Base-by-base conservation (phyloP, 2,888 invertebrate species). In the Pasiphila rectangulata region DNA sequence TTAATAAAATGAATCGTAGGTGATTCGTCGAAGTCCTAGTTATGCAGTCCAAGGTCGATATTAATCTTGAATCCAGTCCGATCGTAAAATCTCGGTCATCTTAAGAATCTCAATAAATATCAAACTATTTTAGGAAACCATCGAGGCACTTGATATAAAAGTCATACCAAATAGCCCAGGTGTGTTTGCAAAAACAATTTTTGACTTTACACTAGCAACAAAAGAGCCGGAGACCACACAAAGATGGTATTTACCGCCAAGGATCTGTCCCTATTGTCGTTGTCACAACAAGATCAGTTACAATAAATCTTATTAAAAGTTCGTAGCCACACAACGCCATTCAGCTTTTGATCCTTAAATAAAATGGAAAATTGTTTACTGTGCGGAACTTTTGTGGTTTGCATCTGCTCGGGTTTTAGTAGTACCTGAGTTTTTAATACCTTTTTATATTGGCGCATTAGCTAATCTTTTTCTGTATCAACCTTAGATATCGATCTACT, bases 231-330 rank as follows among this genome's bases (percentile, higher is more conserved):
- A 70, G 85, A 86, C 87, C 87, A 85, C 87, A 88, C 87, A 87
- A 77, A 75, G 69, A 64, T 67, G 62, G 65, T 75, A 69, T 78
- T 83, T 77, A 74, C 83, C 79, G 75, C 73, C 70, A 76, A 77
- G 75, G 75, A 77, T 67, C 63, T 61, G 56, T 63, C 64, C 61
- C 79, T 63, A 82, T 87, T 86, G 85, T 85, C 67, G 70, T 69
- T 85, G 87, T 87, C 87, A 88, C 83, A 88, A 88, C 87, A 88
- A 75, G 87, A 88, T 88, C 87, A 72, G 85, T 86, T 85, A 85
- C 87, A 87, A 88, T 88, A 88, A 88, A 88, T 87, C 87, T 87
- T 87, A 87, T 87, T 86, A 87, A 75, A 79, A 71, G 72, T 75
- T 69, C 55, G 59, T 58, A 72, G 75, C 77, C 83, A 75, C 75